phyloP scores from a whole-genome alignment of 2,888 invertebrate genomes.

The Sarcophaga subvicina region DNA sequence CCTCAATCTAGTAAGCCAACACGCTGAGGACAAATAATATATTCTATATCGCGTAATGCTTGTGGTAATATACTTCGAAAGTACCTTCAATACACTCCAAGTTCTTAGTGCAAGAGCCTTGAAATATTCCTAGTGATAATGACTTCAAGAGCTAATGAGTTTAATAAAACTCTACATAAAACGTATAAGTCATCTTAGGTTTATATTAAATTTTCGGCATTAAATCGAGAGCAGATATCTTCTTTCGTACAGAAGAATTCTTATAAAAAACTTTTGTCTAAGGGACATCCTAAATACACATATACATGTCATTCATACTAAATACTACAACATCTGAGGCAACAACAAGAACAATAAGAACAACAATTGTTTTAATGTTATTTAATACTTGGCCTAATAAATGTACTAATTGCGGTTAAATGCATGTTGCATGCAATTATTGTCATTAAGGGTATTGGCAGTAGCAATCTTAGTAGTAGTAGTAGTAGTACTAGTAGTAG shows the following conservation, averaged over 20 bases:
- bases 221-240: background rate
- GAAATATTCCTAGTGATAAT: no score
- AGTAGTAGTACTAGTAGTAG: constrained; percentile 26
- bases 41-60: no score
- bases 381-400: constrained; percentile 79
- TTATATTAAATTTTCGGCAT: background rate
- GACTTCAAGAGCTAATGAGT: no score
- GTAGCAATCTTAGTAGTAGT: background rate
- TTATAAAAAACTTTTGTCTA: background rate
- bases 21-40: no score
- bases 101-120: no score
- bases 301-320: constrained; percentile 20
- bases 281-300: constrained; percentile 18
- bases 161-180: no score
- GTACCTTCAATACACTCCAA: no score
- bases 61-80: no score
- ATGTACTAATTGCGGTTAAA: constrained; percentile 81
- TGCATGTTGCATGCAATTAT: constrained; percentile 75
- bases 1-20: no score
- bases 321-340: constrained; percentile 20
- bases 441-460: constrained; percentile 66
- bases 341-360: background rate
- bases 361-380: constrained; percentile 66
- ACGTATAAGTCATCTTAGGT: no score
- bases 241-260: no score